Conservation (phyloP, 2,888 invertebrate genomes). For the Microctonus brassicae region DNA sequence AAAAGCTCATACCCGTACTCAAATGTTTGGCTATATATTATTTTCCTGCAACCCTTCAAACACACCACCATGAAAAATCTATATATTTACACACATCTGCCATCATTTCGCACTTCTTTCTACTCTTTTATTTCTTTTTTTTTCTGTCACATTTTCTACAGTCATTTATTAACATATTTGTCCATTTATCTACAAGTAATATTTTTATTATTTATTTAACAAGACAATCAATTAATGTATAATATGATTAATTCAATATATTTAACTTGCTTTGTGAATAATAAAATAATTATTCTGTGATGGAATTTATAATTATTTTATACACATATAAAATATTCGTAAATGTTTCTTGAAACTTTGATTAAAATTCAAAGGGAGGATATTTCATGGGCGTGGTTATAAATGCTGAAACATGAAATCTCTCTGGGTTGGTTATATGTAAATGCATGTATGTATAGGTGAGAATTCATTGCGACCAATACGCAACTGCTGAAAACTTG, state of each 20-base stretch:
- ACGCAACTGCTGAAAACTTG: conserved; percentile 15
- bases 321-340: no score
- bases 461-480: conserved; percentile 26
- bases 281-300: no score
- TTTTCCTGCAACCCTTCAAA: conserved; percentile 53
- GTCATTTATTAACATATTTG: background rate
- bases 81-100: conserved; percentile 19
- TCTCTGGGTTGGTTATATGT: background rate
- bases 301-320: no score
- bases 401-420: conserved; percentile 11
- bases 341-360: background rate
- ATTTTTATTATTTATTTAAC: no score
- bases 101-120: conserved; percentile 2
- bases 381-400: conserved; percentile 27
- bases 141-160: background rate
- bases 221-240: no score
- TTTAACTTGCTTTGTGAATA: no score
- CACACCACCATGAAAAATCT: conserved; percentile 41
- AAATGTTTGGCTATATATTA: conserved; percentile 50
- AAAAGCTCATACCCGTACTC: conserved; percentile 50
- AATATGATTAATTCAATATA: no score
- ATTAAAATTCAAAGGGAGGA: background rate
- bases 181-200: no score
- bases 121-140: background rate
- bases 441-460: background rate